Evolutionary conservation across 2,113 vertebrate genomes (phyloP).

Genomic region (Anolis carolinensis): DNA sequence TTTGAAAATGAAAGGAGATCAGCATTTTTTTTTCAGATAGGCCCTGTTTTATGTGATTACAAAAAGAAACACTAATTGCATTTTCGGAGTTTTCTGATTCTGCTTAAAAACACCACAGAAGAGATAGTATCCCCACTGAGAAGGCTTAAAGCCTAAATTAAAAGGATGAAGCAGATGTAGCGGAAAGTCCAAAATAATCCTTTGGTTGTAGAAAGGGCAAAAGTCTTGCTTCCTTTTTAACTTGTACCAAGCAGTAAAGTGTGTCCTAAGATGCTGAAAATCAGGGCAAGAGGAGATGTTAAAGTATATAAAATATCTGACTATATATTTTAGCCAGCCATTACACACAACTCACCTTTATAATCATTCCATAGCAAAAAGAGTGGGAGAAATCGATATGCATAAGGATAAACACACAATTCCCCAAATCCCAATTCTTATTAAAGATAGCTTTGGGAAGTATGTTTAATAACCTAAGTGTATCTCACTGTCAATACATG

Average conservation of each 20-base stretch:
- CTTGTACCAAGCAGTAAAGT: neutral
- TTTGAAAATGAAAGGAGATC: neutral
- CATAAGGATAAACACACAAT: neutral
- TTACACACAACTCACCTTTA: neutral
- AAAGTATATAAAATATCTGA: neutral
- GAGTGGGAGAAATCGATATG: neutral
- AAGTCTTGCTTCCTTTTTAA: neutral
- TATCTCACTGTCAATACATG: neutral
- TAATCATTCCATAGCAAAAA: neutral
- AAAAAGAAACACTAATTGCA: neutral
- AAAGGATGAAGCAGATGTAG: neutral
- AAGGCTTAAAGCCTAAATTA: neutral
- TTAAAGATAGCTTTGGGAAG: neutral
- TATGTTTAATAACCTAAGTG: neutral
- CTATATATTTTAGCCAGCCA: neutral
- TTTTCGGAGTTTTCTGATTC: neutral
- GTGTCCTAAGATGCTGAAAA: neutral
- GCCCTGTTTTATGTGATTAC: neutral
- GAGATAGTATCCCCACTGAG: neutral
- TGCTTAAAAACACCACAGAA: neutral
- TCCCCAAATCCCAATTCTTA: slow-evolving; percentile 10
- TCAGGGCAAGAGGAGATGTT: neutral
- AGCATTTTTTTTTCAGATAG: neutral
- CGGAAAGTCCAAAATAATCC: neutral
- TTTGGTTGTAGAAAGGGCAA: neutral